Base-by-base conservation (phyloP, 2,797 vertebrate species). In the Pseudochaenichthys georgianus region DNA sequence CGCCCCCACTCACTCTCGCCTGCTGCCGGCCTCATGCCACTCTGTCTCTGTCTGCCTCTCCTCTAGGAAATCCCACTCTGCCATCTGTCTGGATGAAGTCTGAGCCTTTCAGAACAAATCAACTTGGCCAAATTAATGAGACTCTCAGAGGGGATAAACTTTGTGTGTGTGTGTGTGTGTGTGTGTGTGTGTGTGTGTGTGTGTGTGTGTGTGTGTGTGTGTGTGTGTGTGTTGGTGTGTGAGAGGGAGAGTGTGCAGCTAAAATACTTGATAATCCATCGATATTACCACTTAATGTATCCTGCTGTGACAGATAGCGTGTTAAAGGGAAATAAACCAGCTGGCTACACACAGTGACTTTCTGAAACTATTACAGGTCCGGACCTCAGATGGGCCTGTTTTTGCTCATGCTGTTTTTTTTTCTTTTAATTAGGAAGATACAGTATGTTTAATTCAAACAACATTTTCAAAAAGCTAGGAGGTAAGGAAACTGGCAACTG, bases 61-160 rank as follows among this genome's bases (percentile, higher is more conserved):
- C 77, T 87, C 74, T 74, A 89, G 89, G 89, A 93, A 89, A 91
- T 92, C 84, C 89, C 90, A 85, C 87, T 82, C 75, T 34, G 67
- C 92, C 90, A 92, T 93, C 89, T 92, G 88, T 87, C 83, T 81
- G 19, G 86, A 90, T 88, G 81, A 89, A 89, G 87, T 86, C 76
- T 80, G 71, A 78, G 77, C 78, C 81, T 86, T 91, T 87, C 74
- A 80, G 83, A 87, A 83, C 85, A 85, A 88, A 90, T 91, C 85
- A 84, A 81, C 85, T 85, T 85, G 79, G 80, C 78, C 68, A 85
- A 85, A 89, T 89, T 90, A 89, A 90, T 84, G 90, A 87, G 78
- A 72, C 87, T 87, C 80, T 87, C 84, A 5, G 53, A 70, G 64
- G 67, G 84, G 84, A 91, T 91, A 75, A 89, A 91, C 80, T 73